These are phyloP conservation scores for Chloroclystis v-ata DNA, from an alignment of 2,888 invertebrate species.

Conservation along the genomic window DNA sequence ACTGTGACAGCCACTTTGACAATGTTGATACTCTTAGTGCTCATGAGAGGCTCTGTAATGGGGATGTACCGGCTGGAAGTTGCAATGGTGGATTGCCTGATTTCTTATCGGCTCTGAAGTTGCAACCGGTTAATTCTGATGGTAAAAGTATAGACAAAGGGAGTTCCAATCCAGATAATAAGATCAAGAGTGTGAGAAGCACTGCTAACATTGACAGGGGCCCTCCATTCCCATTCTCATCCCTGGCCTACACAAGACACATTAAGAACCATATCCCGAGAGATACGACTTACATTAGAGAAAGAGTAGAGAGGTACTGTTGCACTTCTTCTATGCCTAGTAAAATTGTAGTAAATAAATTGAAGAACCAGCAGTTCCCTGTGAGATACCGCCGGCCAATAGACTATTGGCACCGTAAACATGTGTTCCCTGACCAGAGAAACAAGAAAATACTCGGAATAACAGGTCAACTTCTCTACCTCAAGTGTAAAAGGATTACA, in stretches of 20 bases:
- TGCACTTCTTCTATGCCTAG: slow-evolving; percentile 46
- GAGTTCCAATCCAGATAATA: slow-evolving; percentile 35
- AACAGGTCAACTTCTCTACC: slow-evolving; percentile 67
- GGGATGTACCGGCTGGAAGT: slow-evolving; percentile 43
- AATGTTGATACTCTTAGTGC: slow-evolving; percentile 56
- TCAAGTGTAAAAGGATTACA: slow-evolving; percentile 70
- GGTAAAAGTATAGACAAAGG: slow-evolving; percentile 25
- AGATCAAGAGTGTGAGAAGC: slow-evolving; percentile 53
- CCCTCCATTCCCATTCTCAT: slow-evolving; percentile 71
- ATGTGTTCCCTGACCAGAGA: slow-evolving; percentile 63
- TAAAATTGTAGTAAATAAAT: slow-evolving; percentile 60
- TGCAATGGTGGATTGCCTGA: slow-evolving; percentile 54
- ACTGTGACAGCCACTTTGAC: slow-evolving; percentile 85
- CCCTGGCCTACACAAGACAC: slow-evolving; percentile 63
- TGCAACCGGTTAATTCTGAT: slow-evolving; percentile 43
- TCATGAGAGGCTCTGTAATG: slow-evolving; percentile 71
- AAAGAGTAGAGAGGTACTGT: slow-evolving; percentile 68
- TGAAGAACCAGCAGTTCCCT: slow-evolving; percentile 61
- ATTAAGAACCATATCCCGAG: slow-evolving; percentile 52
- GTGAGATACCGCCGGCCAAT: slow-evolving; percentile 64
- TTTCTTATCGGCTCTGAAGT: slow-evolving; percentile 61
- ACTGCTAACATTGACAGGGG: slow-evolving; percentile 59
- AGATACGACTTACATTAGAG: slow-evolving; percentile 56
- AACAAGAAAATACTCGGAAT: slow-evolving; percentile 63
- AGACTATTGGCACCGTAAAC: slow-evolving; percentile 66